Evolutionary conservation across 2,113 vertebrate species (phyloP).

Genomic region (Electrona antarctica): DNA sequence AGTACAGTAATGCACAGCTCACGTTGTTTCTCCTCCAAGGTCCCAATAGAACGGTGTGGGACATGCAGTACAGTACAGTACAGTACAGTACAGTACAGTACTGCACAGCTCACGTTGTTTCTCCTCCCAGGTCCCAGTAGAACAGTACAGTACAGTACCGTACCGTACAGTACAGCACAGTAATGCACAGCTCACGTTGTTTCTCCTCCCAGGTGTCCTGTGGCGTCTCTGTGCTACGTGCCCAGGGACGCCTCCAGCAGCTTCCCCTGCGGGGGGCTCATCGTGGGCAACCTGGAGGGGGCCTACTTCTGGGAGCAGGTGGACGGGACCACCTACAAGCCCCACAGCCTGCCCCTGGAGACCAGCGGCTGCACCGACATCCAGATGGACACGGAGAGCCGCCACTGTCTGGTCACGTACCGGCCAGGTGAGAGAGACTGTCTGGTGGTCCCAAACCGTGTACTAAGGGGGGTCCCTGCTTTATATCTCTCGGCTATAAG

Average conservation of each 20-base stretch:
- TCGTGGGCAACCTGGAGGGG: slow-evolving; percentile 91
- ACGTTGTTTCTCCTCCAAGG: no score
- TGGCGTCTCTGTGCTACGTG: slow-evolving; percentile 90
- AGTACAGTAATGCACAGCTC: no score
- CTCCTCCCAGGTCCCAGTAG: no score
- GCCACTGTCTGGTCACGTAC: slow-evolving; percentile 93
- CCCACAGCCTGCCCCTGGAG: slow-evolving; percentile 88
- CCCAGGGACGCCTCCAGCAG: slow-evolving; percentile 85
- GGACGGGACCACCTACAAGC: slow-evolving; percentile 78
- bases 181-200: no score
- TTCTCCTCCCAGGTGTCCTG: slow-evolving; percentile 81
- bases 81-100: no score
- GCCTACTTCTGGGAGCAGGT: slow-evolving; percentile 93
- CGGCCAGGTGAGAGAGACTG: slow-evolving; percentile 81
- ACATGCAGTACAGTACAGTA: no score
- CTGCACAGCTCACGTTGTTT: no score
- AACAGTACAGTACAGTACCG: no score
- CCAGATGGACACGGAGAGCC: slow-evolving; percentile 87
- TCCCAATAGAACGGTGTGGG: no score
- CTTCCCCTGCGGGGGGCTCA: slow-evolving; percentile 87
- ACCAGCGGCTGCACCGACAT: slow-evolving; percentile 87
- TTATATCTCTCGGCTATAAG: no score
- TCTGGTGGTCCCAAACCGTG: slow-evolving; percentile 31
- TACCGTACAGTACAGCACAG: no score
- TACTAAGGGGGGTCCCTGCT: not conserved